These are phyloP conservation scores for Caranx ignobilis DNA, from an alignment of 2,113 vertebrate genomes.

Conservation along the genomic window DNA sequence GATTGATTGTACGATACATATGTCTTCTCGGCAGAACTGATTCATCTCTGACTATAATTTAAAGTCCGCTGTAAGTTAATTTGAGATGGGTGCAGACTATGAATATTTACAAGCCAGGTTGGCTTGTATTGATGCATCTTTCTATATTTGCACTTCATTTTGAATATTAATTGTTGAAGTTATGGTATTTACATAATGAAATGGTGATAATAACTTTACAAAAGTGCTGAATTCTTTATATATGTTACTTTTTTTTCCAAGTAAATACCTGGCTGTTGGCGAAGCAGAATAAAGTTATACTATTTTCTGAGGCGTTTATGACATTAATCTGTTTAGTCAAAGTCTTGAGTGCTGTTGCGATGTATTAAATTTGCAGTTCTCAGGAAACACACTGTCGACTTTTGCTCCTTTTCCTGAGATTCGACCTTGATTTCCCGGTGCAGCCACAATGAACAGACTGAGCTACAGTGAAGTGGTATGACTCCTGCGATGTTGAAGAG, in stretches of 20 bases:
- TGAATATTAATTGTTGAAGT: slow-evolving; percentile 51
- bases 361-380: slow-evolving; percentile 29
- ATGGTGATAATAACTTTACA: slow-evolving; percentile 51
- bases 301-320: slow-evolving; percentile 70
- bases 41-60: slow-evolving; percentile 62
- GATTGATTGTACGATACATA: slow-evolving; percentile 77
- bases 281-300: slow-evolving; percentile 72
- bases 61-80: slow-evolving; percentile 47
- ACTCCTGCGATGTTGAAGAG: slow-evolving; percentile 29
- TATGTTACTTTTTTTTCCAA: slow-evolving; percentile 15
- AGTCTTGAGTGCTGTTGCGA: not conserved
- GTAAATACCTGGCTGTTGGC: slow-evolving; percentile 63
- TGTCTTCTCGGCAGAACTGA: slow-evolving; percentile 64
- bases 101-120: slow-evolving; percentile 34
- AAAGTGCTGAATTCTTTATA: slow-evolving; percentile 58
- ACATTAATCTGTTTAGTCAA: slow-evolving; percentile 26
- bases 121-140: slow-evolving; percentile 46
- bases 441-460: slow-evolving; percentile 7
- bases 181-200: slow-evolving; percentile 60
- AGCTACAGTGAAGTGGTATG: slow-evolving; percentile 15
- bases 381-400: slow-evolving; percentile 23
- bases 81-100: slow-evolving; percentile 41
- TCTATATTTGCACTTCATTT: slow-evolving; percentile 76
- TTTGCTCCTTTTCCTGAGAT: slow-evolving; percentile 15
- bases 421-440: not conserved